Conservation (phyloP, 2,797 vertebrate genomes). For the Enteromius argenteus region DNA sequence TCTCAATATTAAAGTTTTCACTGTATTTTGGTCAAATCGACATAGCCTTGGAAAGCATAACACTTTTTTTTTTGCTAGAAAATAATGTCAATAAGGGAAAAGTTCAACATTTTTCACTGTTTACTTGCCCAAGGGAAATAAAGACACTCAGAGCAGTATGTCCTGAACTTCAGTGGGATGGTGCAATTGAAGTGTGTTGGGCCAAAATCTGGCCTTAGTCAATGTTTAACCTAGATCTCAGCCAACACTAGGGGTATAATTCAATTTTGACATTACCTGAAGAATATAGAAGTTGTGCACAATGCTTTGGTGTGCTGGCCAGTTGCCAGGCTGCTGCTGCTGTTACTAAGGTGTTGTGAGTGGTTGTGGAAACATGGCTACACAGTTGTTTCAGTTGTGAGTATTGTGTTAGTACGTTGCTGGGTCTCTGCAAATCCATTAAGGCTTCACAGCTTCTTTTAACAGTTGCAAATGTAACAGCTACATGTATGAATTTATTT, state of each 20-base stretch:
- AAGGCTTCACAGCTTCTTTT: background rate
- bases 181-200: constrained; percentile 4
- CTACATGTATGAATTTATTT: background rate
- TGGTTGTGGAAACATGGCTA: background rate
- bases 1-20: background rate
- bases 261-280: background rate
- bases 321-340: background rate
- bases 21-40: background rate
- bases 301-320: background rate
- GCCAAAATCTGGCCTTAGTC: background rate
- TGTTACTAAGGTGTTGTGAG: background rate
- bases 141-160: background rate
- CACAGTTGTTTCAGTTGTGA: background rate
- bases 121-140: constrained; percentile 19
- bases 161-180: constrained; percentile 18
- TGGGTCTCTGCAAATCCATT: background rate
- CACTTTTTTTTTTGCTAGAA: background rate
- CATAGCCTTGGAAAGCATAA: background rate
- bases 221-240: constrained; percentile 15
- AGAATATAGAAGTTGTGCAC: background rate
- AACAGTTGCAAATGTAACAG: background rate
- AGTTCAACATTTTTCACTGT: constrained; percentile 16
- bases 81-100: constrained; percentile 12
- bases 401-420: background rate
- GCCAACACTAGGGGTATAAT: background rate